phyloP scores from a whole-genome alignment of 2,113 vertebrate species.

The Melospiza georgiana region DNA sequence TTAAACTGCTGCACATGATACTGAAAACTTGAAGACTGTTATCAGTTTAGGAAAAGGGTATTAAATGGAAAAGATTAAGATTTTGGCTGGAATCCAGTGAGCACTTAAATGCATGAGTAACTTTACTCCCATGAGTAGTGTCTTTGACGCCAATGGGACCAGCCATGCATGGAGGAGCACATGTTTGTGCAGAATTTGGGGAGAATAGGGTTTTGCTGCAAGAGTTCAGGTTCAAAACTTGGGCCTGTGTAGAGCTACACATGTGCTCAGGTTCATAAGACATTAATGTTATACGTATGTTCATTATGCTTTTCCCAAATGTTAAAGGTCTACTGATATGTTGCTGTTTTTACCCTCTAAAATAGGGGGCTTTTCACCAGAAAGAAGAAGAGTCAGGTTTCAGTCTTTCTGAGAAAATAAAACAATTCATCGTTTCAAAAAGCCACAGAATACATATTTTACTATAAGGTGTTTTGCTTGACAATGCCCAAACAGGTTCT shows the following conservation, averaged over 20 bases:
- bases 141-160: conserved; percentile 35
- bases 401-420: not conserved
- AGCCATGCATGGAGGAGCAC: conserved; percentile 12
- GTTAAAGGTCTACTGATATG: not conserved
- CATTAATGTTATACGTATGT: not conserved
- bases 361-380: not conserved
- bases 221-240: not conserved
- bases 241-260: not conserved
- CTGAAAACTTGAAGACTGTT: conserved; percentile 51
- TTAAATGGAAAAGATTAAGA: conserved; percentile 66
- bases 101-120: conserved; percentile 70
- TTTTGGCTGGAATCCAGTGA: conserved; percentile 53
- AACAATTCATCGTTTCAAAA: not conserved
- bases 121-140: conserved; percentile 62
- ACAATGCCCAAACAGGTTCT: not conserved
- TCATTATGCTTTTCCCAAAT: not conserved
- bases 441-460: not conserved
- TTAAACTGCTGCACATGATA: conserved; percentile 62
- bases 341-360: not conserved
- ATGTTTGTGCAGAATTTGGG: not conserved
- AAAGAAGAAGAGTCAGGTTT: not conserved
- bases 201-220: not conserved
- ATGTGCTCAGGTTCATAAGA: not conserved
- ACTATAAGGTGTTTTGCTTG: not conserved
- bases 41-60: conserved; percentile 65